phyloP scores from a whole-genome alignment of 2,888 invertebrate genomes.

The Synanthedon vespiformis region DNA sequence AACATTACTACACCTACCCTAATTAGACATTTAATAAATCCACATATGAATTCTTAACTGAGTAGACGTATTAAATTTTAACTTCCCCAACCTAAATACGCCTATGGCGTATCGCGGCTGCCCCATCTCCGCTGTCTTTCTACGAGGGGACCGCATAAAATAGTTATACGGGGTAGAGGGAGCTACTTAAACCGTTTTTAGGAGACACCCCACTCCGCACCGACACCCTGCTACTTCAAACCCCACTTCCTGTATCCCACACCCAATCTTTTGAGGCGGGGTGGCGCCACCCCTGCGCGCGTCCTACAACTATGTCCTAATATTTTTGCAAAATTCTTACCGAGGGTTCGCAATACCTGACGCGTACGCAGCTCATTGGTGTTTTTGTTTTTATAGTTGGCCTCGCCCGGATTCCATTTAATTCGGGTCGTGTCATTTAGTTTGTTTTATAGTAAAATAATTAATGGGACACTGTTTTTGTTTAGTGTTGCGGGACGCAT shows the following conservation, averaged over 20 bases:
- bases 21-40: conserved; percentile 67
- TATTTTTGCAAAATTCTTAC: conserved; percentile 69
- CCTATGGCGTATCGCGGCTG: conserved; percentile 54
- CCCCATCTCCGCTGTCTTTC: conserved; percentile 68
- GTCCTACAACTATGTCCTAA: conserved; percentile 53
- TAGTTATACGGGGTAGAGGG: conserved; percentile 67
- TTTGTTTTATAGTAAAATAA: conserved; percentile 23
- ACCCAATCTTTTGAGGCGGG: conserved; percentile 28
- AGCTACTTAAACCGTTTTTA: conserved; percentile 70
- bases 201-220: conserved; percentile 63
- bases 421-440: conserved; percentile 65
- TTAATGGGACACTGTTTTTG: conserved; percentile 7
- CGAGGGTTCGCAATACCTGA: conserved; percentile 62
- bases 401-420: conserved; percentile 36
- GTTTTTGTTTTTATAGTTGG: conserved; percentile 47
- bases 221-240: conserved; percentile 52
- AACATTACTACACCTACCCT: conserved; percentile 20
- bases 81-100: conserved; percentile 50
- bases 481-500: conserved; percentile 33
- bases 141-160: conserved; percentile 68
- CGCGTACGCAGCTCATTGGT: conserved; percentile 44
- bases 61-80: conserved; percentile 66
- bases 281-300: conserved; percentile 22
- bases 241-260: conserved; percentile 57
- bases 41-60: conserved; percentile 65